phyloP scores from a whole-genome alignment of 2,888 invertebrate species.

The Tetheella fluctuosa region DNA sequence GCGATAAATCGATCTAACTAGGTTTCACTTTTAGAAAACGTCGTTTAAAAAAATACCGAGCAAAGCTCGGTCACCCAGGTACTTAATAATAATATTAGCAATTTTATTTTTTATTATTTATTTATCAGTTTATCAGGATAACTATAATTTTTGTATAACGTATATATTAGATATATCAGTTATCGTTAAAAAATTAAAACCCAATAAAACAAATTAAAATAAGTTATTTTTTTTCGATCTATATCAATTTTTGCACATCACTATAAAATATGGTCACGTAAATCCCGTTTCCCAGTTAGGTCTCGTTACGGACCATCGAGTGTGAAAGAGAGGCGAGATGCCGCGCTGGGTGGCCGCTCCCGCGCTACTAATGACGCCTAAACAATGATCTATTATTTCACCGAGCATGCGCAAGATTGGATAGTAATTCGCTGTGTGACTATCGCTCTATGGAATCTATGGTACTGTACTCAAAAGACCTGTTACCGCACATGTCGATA shows the following conservation, averaged over 20 bases:
- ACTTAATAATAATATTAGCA: too few species aligned
- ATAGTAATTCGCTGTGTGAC: slow-evolving; percentile 40
- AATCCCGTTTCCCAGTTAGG: slow-evolving; percentile 46
- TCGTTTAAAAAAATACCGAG: too few species aligned
- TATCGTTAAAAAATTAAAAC: too few species aligned
- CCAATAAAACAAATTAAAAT: too few species aligned
- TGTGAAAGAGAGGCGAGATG: slow-evolving; percentile 37
- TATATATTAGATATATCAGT: too few species aligned
- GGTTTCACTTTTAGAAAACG: too few species aligned
- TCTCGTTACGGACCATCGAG: slow-evolving; percentile 47
- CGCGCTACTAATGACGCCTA: slow-evolving; percentile 42
- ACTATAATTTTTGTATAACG: too few species aligned
- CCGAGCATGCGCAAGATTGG: slow-evolving; percentile 48
- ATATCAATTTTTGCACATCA: not conserved
- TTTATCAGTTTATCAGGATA: too few species aligned
- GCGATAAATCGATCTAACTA: too few species aligned
- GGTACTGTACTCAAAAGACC: not conserved
- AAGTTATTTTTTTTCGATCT: not conserved
- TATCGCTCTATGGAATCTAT: slow-evolving; percentile 3
- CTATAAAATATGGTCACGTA: slow-evolving; percentile 34
- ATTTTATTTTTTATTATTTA: too few species aligned
- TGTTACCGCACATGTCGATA: slow-evolving; percentile 1
- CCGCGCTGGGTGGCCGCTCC: slow-evolving; percentile 62
- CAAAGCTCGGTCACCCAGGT: too few species aligned
- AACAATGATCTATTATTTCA: slow-evolving; percentile 74